Base-by-base conservation (phyloP, 2,113 vertebrate genomes). In the Lamprologus speciosus region DNA sequence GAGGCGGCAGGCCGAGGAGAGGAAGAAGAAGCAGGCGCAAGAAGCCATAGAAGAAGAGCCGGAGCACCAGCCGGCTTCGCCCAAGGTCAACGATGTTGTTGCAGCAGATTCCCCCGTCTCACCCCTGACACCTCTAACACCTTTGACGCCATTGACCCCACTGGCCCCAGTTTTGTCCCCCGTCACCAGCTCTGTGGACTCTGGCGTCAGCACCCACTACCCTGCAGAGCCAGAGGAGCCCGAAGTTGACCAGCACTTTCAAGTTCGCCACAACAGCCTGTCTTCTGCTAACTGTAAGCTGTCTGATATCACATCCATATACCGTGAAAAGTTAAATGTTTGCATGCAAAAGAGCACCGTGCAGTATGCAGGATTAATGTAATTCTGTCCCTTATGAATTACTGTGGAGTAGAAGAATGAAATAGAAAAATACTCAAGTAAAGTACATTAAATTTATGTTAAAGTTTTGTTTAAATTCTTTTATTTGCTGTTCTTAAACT, bases 241-340 rank as follows among this genome's bases (percentile, higher is more conserved):
- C 0, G 98, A 99, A 84, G 98, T 97, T 0, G 98, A 99, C 87
- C 98, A 98, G 91, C 96, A 97, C 89, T 98, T 98, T 5, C 93
- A 96, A 85, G 96, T 97, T 91, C 97, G 95, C 31, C 97, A 97
- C 85, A 95, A 97, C 92, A 98, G 97, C 95, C 97, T 97, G 91
- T 99, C 98, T 12, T 98, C 98, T 0, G 97, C 97, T 87, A 98
- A 98, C 84, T 99, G 98, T 99, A 94, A 96, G 97, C 82, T 3
- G 2, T 68, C 12, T 45, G 33, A 54, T 33, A 7, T 26, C 13
- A 75, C 80, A 10, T 37, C 33, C 19, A 3, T 33, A 47, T 10
- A 42, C 0, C 0, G 8, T 53, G 17, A 78, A 73, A 19, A 42
- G 6, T 21, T 21, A 57, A 51, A 12, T 53, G 19, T 70, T 33